Evolutionary conservation across 2,888 invertebrate genomes (phyloP), one percentile per base, ranked within the genome.

Genomic region (Caenorhabditis becei): DNA sequence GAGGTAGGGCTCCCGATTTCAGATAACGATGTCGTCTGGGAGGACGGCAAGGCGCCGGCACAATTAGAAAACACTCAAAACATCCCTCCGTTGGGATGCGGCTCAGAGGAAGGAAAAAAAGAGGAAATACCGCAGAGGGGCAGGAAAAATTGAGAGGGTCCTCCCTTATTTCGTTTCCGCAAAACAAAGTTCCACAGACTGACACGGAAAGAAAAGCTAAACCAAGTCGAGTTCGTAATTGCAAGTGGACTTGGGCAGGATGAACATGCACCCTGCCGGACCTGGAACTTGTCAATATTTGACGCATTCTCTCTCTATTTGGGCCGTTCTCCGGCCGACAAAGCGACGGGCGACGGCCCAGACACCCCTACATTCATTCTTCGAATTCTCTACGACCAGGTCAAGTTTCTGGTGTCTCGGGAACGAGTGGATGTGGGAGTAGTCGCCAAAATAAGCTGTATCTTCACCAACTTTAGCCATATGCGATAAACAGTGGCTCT

Each of bases 31-130:
- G 54, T 59, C 41, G 59, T 59, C 41, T 23, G 53, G 49, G 41
- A 49, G 28, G 26, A 51, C 11, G 35, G 16, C 28, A 20, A 11
- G 20, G 18, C 49, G 49, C 24, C 37, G 24, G 54, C 66, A 66
- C 63, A 63, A 66, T 66, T 66, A 66, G 66, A 66, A 66, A 51
- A 66, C 66, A 66, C 66, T 66, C 66, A 66, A 66, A 66, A 66
- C 51, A 66, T 66, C 66, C 66, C 41, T 41, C 41, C 54, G 53
- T 24, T 37, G 63, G 63, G 63, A 51, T 63, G 49, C 23, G 35
- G 59, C 61, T 47, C 37, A 32, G 16, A 28, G 41, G 32, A 53
- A 35, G 4, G 2, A 37, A 26, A 41, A 65, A 10, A 35, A 28
- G 49, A 23, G 54, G 28, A 23, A 24, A 7, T 35, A 54, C 41